phyloP scores from a whole-genome alignment of 2,797 vertebrate species.

The Esox lucius region DNA sequence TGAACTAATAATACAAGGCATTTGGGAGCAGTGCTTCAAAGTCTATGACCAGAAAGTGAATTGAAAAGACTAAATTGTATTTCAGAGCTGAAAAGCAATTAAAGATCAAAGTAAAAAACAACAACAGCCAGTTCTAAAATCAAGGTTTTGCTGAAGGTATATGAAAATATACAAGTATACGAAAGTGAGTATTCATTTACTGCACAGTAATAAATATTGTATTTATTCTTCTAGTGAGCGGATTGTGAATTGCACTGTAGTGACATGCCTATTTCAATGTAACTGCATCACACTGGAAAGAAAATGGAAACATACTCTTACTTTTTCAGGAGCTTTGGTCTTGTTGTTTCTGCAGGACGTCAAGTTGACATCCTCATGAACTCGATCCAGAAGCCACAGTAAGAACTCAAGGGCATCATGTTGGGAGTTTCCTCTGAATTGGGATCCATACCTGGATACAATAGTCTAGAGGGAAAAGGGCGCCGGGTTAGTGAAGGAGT shows the following conservation, averaged over 20 bases:
- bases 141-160: not conserved
- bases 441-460: conserved; percentile 89
- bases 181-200: not conserved
- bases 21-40: not conserved
- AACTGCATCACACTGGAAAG: not conserved
- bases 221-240: not conserved
- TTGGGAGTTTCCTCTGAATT: conserved; percentile 93
- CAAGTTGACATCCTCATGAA: conserved; percentile 88
- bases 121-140: not conserved
- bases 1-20: not conserved
- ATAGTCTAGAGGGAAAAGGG: conserved; percentile 73
- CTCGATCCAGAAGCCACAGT: conserved; percentile 91
- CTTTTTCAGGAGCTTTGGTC: conserved; percentile 67
- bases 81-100: not conserved
- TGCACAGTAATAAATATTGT: not conserved
- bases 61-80: not conserved
- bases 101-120: not conserved
- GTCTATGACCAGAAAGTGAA: not conserved
- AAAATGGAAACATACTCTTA: conserved; percentile 49
- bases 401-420: conserved; percentile 96
- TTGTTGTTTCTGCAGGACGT: conserved; percentile 67
- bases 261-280: not conserved
- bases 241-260: not conserved
- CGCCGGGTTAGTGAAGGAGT: conserved; percentile 2
- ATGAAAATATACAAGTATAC: not conserved